phyloP scores from a whole-genome alignment of 2,797 vertebrate genomes.

The Lagodon rhomboides region DNA sequence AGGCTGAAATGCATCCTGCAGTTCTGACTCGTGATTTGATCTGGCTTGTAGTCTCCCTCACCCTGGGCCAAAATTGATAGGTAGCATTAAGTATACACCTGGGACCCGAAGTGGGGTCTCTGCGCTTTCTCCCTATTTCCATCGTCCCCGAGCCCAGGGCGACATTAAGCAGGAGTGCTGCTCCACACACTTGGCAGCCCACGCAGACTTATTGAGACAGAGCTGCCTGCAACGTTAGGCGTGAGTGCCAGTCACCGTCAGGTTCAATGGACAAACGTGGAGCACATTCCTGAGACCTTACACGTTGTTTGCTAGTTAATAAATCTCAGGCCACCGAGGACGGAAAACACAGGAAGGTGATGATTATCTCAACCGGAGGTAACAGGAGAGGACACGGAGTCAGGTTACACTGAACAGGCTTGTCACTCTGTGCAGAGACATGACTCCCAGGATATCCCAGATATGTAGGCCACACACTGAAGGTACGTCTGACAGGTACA shows the following conservation, averaged over 20 bases:
- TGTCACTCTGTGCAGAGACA: constrained; percentile 46
- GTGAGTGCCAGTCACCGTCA: constrained; percentile 71
- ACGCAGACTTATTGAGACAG: constrained; percentile 57
- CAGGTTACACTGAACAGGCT: constrained; percentile 60
- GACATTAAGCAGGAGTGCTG: constrained; percentile 50
- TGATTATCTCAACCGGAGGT: constrained; percentile 71
- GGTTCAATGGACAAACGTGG: constrained; percentile 67
- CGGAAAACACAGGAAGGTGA: constrained; percentile 62
- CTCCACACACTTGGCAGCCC: constrained; percentile 54
- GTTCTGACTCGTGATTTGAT: constrained; percentile 77
- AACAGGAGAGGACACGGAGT: constrained; percentile 65
- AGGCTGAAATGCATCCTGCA: constrained; percentile 67
- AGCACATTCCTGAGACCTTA: constrained; percentile 76
- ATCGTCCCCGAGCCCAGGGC: constrained; percentile 46
- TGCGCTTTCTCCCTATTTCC: constrained; percentile 48
- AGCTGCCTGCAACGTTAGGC: constrained; percentile 64
- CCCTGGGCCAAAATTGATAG: constrained; percentile 68
- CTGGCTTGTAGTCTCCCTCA: constrained; percentile 66
- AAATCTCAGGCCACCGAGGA: constrained; percentile 62
- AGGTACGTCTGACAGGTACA: constrained; percentile 33
- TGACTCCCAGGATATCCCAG: constrained; percentile 17
- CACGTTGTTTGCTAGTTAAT: constrained; percentile 67
- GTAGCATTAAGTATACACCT: constrained; percentile 74
- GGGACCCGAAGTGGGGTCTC: constrained; percentile 59
- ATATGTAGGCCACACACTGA: constrained; percentile 31